A percentile compares a stretch with the other conserved stretches of the same genome.
These are phyloP conservation scores for Coracopsis vasa DNA, from an alignment of 2,113 vertebrate species.

Conservation along the genomic window DNA sequence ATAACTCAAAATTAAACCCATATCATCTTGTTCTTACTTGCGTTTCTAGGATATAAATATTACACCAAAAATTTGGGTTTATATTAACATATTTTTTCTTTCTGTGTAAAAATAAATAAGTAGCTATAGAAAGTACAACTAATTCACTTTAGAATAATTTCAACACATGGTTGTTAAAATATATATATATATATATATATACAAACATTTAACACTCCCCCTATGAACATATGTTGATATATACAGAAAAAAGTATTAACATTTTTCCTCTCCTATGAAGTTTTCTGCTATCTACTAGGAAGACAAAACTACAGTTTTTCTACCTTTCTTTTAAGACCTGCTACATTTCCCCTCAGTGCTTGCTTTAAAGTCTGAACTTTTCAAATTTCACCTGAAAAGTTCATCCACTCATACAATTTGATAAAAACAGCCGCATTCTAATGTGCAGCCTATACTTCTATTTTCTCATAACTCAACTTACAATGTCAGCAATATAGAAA, in stretches of 20 bases:
- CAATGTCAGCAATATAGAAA: neutral
- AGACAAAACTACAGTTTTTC: neutral
- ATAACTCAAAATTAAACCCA: neutral
- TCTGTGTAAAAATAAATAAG: neutral
- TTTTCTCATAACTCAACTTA: neutral
- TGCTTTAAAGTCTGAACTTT: neutral
- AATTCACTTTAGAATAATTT: neutral
- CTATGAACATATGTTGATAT: neutral
- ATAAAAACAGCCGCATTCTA: neutral
- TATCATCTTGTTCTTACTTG: neutral
- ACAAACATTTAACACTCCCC: neutral
- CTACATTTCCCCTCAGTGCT: neutral
- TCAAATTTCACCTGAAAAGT: neutral
- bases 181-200: too few relatives aligned
- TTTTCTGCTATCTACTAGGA: neutral
- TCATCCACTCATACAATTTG: neutral
- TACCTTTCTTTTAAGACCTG: neutral
- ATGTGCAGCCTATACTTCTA: rapidly evolving
- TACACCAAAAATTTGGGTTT: neutral
- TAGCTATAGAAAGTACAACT: neutral
- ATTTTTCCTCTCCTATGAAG: neutral
- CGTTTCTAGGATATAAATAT: neutral
- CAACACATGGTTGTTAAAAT: neutral
- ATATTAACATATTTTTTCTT: neutral
- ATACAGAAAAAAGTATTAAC: neutral